A percentile compares a stretch with the other conserved stretches of the same genome.
These are phyloP conservation scores for Barnardius zonarius DNA, from an alignment of 2,113 vertebrate genomes.

Conservation along the genomic window DNA sequence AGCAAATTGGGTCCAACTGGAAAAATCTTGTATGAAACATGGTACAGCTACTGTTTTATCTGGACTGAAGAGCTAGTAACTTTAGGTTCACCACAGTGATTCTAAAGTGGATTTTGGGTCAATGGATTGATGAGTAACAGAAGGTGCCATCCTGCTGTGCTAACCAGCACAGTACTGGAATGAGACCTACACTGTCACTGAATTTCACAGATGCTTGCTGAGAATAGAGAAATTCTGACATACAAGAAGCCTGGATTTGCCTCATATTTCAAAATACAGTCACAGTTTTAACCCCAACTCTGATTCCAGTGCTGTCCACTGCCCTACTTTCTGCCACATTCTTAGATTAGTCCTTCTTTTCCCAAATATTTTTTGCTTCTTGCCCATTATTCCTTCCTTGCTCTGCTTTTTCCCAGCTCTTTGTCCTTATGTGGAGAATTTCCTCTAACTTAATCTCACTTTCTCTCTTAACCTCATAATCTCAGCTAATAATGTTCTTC, in stretches of 20 bases:
- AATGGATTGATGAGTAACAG: not conserved
- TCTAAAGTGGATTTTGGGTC: not conserved
- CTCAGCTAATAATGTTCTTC: not conserved
- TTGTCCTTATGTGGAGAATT: not conserved
- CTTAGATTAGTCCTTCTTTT: not conserved
- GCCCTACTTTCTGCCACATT: not conserved
- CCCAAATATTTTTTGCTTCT: not conserved
- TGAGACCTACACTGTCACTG: not conserved
- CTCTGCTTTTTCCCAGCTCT: not conserved
- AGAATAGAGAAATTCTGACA: not conserved
- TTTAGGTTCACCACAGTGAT: not conserved
- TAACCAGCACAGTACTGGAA: not conserved
- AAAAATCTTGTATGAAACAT: not conserved
- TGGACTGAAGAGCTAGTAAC: not conserved
- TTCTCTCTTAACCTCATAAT: not conserved
- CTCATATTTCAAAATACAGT: accelerated
- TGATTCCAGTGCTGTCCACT: not conserved
- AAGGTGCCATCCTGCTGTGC: not conserved
- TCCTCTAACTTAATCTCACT: not conserved
- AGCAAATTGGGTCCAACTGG: not conserved
- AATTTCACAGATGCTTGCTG: not conserved
- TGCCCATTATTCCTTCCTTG: accelerated
- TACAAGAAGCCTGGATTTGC: not conserved
- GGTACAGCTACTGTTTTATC: accelerated
- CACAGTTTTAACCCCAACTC: not conserved